Conservation (phyloP, 2,888 invertebrate genomes). For the Drosophila buzzatii region DNA sequence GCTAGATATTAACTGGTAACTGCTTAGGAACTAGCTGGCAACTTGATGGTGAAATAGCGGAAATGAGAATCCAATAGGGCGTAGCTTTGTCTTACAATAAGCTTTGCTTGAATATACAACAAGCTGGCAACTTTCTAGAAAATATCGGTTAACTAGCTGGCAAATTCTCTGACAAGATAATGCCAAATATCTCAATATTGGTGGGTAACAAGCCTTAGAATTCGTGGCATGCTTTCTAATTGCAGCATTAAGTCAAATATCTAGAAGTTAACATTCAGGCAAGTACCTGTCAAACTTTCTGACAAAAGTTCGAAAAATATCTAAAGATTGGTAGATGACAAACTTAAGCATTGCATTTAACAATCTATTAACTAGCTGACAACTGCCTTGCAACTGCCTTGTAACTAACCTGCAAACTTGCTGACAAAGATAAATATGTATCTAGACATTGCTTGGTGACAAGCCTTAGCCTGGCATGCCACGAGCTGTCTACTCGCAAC, state of each 20-base stretch:
- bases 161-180: neutral
- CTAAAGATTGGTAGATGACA: neutral
- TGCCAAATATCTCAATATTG: no score
- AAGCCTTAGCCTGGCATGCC: no score
- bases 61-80: neutral
- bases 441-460: no score
- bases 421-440: neutral
- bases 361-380: neutral
- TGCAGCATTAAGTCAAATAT: no score
- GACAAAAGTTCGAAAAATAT: neutral
- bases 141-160: no score
- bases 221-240: no score
- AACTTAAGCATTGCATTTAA: neutral
- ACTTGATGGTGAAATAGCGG: neutral
- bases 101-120: no score
- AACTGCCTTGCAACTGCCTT: neutral
- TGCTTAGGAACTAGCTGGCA: neutral
- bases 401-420: neutral
- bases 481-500: no score
- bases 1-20: neutral
- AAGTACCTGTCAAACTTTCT: neutral
- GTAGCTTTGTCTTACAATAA: no score
- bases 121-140: no score
- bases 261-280: neutral
- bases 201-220: no score